A percentile compares a stretch with the other conserved stretches of the same genome.
Evolutionary conservation across 2,888 invertebrate species (phyloP).

Genomic region (Agonopterix arenella): DNA sequence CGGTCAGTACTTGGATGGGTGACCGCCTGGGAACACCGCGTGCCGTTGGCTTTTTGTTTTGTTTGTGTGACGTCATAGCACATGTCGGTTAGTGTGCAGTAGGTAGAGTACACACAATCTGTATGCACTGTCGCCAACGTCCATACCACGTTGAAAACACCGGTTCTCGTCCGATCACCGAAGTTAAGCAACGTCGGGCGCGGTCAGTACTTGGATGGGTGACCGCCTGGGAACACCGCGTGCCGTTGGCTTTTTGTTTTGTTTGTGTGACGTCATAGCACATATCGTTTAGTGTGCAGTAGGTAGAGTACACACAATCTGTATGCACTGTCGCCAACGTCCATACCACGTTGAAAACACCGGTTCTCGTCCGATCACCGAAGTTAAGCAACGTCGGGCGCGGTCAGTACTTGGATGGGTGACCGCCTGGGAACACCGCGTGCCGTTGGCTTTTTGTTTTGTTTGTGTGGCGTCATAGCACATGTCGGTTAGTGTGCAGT

Average conservation of each 20-base stretch:
- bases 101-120: too few relatives aligned
- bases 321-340: conserved; percentile 37
- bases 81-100: too few relatives aligned
- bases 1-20: conserved; percentile 53
- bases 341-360: conserved; percentile 53
- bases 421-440: conserved; percentile 42
- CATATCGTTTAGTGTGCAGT: too few relatives aligned
- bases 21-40: conserved; percentile 45
- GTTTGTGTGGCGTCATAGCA: too few relatives aligned
- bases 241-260: neutral
- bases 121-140: conserved; percentile 38
- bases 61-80: too few relatives aligned
- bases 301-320: too few relatives aligned
- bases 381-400: conserved; percentile 51
- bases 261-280: too few relatives aligned
- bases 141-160: conserved; percentile 66
- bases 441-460: conserved; percentile 29
- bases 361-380: conserved; percentile 53
- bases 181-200: conserved; percentile 71
- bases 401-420: conserved; percentile 53
- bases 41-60: conserved; percentile 31
- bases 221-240: conserved; percentile 42
- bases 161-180: conserved; percentile 73
- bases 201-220: conserved; percentile 71
- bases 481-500: too few relatives aligned